Conservation (phyloP, 2,888 invertebrate species). For the Tiliacea aurago region DNA sequence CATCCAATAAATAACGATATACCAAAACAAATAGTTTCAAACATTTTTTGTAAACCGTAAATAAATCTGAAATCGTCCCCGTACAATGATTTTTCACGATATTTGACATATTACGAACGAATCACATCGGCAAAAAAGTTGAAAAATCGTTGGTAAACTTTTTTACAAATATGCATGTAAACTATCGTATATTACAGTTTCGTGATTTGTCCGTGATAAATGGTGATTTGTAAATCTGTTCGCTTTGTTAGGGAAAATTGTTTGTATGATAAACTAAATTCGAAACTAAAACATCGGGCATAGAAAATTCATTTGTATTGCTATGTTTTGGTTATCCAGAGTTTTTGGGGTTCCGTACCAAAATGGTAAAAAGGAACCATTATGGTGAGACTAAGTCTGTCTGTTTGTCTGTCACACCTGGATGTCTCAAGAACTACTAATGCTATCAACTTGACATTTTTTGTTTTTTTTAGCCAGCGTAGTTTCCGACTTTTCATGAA, state of each 20-base stretch:
- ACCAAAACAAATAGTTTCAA: conserved; percentile 20
- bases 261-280: conserved; percentile 27
- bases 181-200: conserved; percentile 50
- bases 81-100: conserved; percentile 65
- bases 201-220: conserved; percentile 31
- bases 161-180: conserved; percentile 51
- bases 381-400: too few species aligned
- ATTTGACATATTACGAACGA: conserved; percentile 62
- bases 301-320: background rate
- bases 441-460: too few species aligned
- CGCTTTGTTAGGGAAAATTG: conserved; percentile 18
- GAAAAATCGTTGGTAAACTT: conserved; percentile 52
- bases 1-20: conserved; percentile 22
- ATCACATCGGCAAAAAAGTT: conserved; percentile 47
- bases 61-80: conserved; percentile 57
- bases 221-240: conserved; percentile 34
- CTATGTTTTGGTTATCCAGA: background rate
- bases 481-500: too few species aligned
- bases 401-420: too few species aligned
- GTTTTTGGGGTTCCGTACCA: too few species aligned
- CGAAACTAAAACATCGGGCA: conserved; percentile 1
- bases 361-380: too few species aligned
- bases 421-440: too few species aligned
- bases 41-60: conserved; percentile 40
- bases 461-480: too few species aligned